Evolutionary conservation across 2,113 vertebrate species (phyloP).

Genomic region (Gadus macrocephalus): DNA sequence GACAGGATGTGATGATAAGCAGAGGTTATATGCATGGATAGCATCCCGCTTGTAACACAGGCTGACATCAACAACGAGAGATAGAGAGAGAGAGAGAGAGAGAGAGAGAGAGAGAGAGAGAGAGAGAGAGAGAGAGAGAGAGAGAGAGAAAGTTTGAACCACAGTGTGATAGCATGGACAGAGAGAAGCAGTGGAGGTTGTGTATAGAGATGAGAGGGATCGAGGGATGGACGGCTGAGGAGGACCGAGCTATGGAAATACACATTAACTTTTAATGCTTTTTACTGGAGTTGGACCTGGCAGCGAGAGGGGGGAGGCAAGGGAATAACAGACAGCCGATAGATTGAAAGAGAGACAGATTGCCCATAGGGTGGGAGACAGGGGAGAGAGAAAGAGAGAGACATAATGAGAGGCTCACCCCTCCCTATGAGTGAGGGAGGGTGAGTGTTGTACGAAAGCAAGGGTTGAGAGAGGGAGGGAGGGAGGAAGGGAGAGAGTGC

Average conservation of each 20-base stretch:
- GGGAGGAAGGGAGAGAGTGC: constrained; percentile 44
- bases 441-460: constrained; percentile 14
- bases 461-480: constrained; percentile 36
- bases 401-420: background rate
- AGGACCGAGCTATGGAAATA: constrained; percentile 53
- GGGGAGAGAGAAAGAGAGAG: constrained; percentile 20
- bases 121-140: too few species aligned
- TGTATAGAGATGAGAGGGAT: constrained; percentile 4
- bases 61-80: too few species aligned
- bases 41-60: too few species aligned
- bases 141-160: background rate
- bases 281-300: constrained; percentile 28
- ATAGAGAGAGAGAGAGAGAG: too few species aligned
- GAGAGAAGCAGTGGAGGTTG: background rate
- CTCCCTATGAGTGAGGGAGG: constrained; percentile 12
- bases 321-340: background rate
- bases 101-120: too few species aligned
- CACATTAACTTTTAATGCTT: constrained; percentile 70
- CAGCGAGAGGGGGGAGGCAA: constrained; percentile 13
- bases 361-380: background rate
- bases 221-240: background rate
- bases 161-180: background rate
- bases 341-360: constrained; percentile 20
- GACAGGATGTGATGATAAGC: too few species aligned
- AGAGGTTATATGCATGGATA: too few species aligned